Conservation (phyloP, 2,888 invertebrate species). For the Chrysina gloriosa region DNA sequence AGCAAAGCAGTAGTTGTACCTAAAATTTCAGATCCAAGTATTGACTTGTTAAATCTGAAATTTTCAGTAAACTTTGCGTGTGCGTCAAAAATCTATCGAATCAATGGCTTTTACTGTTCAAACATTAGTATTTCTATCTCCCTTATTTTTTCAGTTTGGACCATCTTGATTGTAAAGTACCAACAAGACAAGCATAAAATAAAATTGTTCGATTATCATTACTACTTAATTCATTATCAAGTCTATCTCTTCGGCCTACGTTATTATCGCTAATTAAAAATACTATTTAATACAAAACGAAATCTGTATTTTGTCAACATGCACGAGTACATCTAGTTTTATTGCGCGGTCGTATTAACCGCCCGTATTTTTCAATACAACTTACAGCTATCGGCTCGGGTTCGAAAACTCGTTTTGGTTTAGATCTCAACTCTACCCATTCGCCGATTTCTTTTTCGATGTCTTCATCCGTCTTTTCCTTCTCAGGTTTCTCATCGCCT, state of each 20-base stretch:
- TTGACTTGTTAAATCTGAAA: too few species aligned
- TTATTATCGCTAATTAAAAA: constrained; percentile 21
- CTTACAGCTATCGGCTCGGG: constrained; percentile 49
- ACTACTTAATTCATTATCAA: background rate
- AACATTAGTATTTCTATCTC: too few species aligned
- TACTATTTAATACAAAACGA: constrained; percentile 12
- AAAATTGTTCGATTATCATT: too few species aligned
- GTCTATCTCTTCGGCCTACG: too few species aligned
- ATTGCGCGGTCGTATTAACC: background rate
- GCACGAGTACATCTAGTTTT: constrained; percentile 20
- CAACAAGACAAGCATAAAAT: too few species aligned
- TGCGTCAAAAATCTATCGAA: too few species aligned
- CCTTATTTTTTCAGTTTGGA: too few species aligned
- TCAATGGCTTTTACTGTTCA: too few species aligned
- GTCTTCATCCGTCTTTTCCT: constrained; percentile 39
- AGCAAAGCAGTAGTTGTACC: too few species aligned
- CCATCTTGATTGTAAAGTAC: too few species aligned
- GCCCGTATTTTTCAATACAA: constrained; percentile 8
- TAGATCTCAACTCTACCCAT: constrained; percentile 54
- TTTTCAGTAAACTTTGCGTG: too few species aligned
- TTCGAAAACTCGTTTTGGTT: constrained; percentile 53
- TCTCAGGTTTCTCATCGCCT: constrained; percentile 10
- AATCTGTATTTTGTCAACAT: constrained; percentile 18
- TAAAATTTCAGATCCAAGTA: too few species aligned
- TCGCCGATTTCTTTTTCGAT: constrained; percentile 51